These are phyloP conservation scores for Fregetta grallaria DNA, from an alignment of 2,113 vertebrate genomes.

Conservation along the genomic window DNA sequence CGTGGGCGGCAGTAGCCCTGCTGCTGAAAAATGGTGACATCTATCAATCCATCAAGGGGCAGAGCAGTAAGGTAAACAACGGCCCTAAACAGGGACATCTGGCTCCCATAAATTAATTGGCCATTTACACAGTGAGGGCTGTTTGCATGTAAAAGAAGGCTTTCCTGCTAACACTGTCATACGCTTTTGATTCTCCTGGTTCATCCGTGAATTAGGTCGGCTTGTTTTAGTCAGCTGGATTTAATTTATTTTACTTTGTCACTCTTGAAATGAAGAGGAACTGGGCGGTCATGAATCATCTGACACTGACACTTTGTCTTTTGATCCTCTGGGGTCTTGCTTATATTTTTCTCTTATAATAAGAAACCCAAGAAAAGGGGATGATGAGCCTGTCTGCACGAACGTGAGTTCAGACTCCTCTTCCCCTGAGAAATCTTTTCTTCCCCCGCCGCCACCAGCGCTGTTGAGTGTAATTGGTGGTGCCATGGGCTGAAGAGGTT, in stretches of 20 bases:
- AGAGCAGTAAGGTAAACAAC: slow-evolving; percentile 60
- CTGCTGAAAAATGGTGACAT: slow-evolving; percentile 55
- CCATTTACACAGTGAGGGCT: slow-evolving; percentile 68
- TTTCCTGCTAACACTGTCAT: slow-evolving; percentile 65
- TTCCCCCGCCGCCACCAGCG: neutral
- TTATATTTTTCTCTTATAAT: slow-evolving; percentile 62
- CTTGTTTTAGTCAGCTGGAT: slow-evolving; percentile 71
- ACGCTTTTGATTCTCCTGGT: slow-evolving; percentile 67
- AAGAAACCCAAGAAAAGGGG: slow-evolving; percentile 42
- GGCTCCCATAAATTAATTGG: slow-evolving; percentile 72
- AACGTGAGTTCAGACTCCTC: slow-evolving; percentile 13
- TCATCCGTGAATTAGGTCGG: slow-evolving; percentile 54
- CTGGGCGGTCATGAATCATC: slow-evolving; percentile 67
- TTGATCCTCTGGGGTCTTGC: slow-evolving; percentile 66
- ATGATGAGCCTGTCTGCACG: slow-evolving; percentile 50
- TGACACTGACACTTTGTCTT: slow-evolving; percentile 55
- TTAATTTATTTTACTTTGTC: slow-evolving; percentile 74
- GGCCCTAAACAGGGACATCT: slow-evolving; percentile 49
- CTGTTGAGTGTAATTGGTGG: slow-evolving; percentile 10
- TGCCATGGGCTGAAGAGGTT: neutral
- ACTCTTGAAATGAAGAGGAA: slow-evolving; percentile 68
- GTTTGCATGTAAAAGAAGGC: slow-evolving; percentile 70
- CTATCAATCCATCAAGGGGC: slow-evolving; percentile 61
- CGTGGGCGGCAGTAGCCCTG: slow-evolving; percentile 16
- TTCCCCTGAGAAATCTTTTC: slow-evolving; percentile 2